These are phyloP conservation scores for Heliconius sara DNA, from an alignment of 2,888 invertebrate species.

Conservation along the genomic window DNA sequence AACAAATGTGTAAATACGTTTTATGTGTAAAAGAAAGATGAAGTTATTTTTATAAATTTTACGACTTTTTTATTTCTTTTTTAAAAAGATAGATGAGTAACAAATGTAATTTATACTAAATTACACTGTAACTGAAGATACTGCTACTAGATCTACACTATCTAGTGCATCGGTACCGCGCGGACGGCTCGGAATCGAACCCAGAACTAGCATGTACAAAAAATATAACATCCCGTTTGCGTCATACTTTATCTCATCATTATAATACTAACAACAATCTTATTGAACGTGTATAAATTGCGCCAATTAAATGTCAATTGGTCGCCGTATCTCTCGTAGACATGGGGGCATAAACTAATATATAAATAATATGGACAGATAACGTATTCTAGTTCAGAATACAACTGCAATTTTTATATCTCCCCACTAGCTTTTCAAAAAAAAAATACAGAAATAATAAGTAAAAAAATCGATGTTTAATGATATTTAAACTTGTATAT, in stretches of 20 bases:
- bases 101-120: background rate
- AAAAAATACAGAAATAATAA: too few relatives aligned
- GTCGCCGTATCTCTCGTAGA: constrained; percentile 29
- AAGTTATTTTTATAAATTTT: background rate
- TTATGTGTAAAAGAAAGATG: background rate
- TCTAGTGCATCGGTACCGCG: too few relatives aligned
- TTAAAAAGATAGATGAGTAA: background rate
- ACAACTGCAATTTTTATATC: constrained; percentile 1
- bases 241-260: background rate
- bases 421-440: background rate
- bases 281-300: constrained; percentile 35
- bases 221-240: background rate
- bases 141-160: too few relatives aligned
- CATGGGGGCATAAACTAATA: constrained; percentile 18
- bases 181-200: background rate
- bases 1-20: background rate
- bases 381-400: constrained; percentile 17
- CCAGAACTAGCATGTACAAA: background rate
- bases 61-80: background rate
- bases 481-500: too few relatives aligned
- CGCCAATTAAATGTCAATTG: constrained; percentile 44
- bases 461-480: too few relatives aligned
- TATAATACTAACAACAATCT: constrained; percentile 14
- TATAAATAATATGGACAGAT: constrained; percentile 16
- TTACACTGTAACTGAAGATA: background rate